Percentiles rank a stretch among this genome's conserved stretches.
Conservation (phyloP, 2,797 vertebrate species). For the Babyrousa celebensis region DNA sequence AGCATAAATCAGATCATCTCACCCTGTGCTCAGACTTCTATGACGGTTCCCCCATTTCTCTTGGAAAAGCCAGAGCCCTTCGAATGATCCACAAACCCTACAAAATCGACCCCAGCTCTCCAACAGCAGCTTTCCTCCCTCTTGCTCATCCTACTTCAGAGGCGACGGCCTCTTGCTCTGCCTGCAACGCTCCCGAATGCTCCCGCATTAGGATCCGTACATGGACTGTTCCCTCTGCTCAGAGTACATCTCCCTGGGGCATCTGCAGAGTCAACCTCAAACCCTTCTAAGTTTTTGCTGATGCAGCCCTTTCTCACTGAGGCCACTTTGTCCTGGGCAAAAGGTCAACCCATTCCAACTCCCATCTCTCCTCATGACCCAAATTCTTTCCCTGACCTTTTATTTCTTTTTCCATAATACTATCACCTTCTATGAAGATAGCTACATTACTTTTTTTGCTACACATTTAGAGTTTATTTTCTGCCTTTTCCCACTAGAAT, state of each 20-base stretch:
- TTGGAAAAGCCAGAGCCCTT: constrained; percentile 2
- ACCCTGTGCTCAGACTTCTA: not conserved
- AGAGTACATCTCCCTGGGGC: not conserved
- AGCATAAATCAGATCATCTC: not conserved
- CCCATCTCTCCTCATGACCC: not conserved
- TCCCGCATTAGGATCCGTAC: not conserved
- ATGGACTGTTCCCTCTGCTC: not conserved
- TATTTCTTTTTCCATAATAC: not conserved
- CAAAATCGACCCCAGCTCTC: not conserved
- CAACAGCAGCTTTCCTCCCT: not conserved
- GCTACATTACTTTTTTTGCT: not conserved
- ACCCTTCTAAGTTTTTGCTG: not conserved
- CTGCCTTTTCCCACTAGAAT: not conserved
- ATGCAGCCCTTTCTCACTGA: not conserved
- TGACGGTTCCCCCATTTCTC: not conserved
- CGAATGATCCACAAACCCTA: not conserved
- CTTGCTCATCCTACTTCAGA: not conserved
- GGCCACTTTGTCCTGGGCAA: not conserved
- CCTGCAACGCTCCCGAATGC: not conserved
- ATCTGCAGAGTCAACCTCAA: not conserved
- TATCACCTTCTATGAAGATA: not conserved
- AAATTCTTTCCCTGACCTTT: not conserved
- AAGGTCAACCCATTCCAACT: not conserved
- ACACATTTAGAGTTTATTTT: not conserved
- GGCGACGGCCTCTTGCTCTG: not conserved